phyloP scores from a whole-genome alignment of 2,113 vertebrate genomes.

The Alces alces region DNA sequence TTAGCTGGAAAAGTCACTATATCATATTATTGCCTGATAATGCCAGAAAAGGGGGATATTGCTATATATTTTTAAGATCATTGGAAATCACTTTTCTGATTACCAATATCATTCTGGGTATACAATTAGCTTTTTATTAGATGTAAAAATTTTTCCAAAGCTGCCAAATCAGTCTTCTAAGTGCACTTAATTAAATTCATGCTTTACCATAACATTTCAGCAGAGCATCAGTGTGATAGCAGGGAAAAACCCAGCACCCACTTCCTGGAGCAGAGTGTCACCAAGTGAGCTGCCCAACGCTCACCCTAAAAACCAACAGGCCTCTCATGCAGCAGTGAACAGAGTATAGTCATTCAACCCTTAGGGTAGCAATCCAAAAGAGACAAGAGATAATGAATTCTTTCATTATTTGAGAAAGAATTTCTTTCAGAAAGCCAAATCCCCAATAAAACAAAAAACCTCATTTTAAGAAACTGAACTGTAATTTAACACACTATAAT shows the following conservation, averaged over 20 bases:
- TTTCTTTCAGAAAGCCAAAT: background rate
- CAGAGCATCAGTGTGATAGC: background rate
- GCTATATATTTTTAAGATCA: background rate
- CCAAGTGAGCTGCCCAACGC: background rate
- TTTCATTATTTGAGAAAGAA: background rate
- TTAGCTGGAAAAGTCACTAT: background rate
- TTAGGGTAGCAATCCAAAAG: background rate
- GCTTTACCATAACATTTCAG: background rate
- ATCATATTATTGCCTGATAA: background rate
- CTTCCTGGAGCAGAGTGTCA: background rate
- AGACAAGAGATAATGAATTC: background rate
- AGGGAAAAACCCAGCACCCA: background rate
- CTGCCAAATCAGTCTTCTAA: background rate
- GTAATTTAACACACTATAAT: background rate
- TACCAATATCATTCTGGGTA: background rate
- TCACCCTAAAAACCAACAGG: background rate
- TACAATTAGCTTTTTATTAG: background rate
- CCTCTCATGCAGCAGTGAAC: background rate
- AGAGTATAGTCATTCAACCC: background rate
- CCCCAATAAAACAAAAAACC: background rate
- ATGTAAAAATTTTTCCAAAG: background rate
- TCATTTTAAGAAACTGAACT: background rate
- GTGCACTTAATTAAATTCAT: background rate
- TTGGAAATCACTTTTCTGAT: background rate
- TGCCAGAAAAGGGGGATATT: background rate